These are phyloP conservation scores for Bombus consobrinus DNA, from an alignment of 1,140 invertebrate genomes.

Conservation along the genomic window DNA sequence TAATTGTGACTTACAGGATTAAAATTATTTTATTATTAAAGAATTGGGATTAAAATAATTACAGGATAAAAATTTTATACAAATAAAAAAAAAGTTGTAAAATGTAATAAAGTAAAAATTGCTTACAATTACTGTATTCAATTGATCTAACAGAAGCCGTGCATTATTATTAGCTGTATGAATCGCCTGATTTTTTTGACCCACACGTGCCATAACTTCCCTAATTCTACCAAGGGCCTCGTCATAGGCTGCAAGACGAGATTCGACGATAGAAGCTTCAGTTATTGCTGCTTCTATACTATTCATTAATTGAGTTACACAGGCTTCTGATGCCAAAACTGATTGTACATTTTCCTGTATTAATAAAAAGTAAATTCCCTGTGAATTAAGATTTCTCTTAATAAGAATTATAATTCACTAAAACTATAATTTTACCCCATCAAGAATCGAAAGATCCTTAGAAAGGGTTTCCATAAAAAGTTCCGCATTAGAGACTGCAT, in stretches of 20 bases:
- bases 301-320: slow-evolving; percentile 93
- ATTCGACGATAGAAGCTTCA: slow-evolving; percentile 90
- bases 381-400: background rate
- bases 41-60: slow-evolving; percentile 14
- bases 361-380: background rate
- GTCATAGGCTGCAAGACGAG: slow-evolving; percentile 89
- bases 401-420: background rate
- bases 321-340: slow-evolving; percentile 91
- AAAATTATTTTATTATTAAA: background rate
- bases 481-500: slow-evolving; percentile 93
- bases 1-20: slow-evolving; percentile 84
- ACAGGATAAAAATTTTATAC: slow-evolving; percentile 9
- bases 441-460: slow-evolving; percentile 91
- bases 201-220: slow-evolving; percentile 94
- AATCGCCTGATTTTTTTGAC: slow-evolving; percentile 95
- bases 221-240: slow-evolving; percentile 91
- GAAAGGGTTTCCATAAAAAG: slow-evolving; percentile 92
- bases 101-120: slow-evolving; percentile 9
- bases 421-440: slow-evolving; percentile 91
- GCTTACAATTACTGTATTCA: slow-evolving; percentile 92
- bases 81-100: slow-evolving; percentile 35
- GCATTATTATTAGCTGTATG: slow-evolving; percentile 94
- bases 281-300: slow-evolving; percentile 91
- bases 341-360: slow-evolving; percentile 92
- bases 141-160: slow-evolving; percentile 89